Evolutionary conservation across 2,113 vertebrate genomes (phyloP), one percentile per base, ranked within the genome.

Genomic region (Vidua macroura): DNA sequence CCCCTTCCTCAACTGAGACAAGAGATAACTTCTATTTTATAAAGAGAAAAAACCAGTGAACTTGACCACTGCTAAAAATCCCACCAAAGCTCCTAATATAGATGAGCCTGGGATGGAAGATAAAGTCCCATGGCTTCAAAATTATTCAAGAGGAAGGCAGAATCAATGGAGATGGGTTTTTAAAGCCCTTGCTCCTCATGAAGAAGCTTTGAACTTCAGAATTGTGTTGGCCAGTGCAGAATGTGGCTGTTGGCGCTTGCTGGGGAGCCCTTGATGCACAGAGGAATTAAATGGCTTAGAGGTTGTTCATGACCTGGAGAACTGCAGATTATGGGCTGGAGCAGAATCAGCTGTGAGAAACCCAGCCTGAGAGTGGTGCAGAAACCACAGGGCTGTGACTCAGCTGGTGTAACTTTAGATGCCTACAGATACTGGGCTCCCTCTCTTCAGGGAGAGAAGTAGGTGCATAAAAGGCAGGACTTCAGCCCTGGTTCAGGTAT

Each of bases 51-150:
- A 93, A 92, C 5, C 48, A 92, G 66, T n/a, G 10, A 90, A 64
- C 60, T 90, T 35, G 77, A 93, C 97, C 93, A 86, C 86, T 96
- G 96, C 92, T 94, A 95, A 97, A 98, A 98, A 98, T 98, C 97
- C 97, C 92, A 92, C 78, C 39, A 80, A 92, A 93, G 62, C n/a
- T 87, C 96, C 94, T 74, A 95, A 67, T 33, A 92, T 62, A 88
- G 94, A 96, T 93, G 79, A 85, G 93, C 52, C 96, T 97, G 96
- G 93, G 44, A 87, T 43, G 68, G 63, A 75, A 59, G 98, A 98
- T 98, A 98, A 98, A 93, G 86, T 72, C 49, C 63, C 25, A 83
- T 76, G 91, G 93, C 97, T 98, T 97, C 96, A 97, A 94, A 97
- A 96, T 96, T 96, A 86, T 91, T 88, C 58, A 64, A 89, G 76